These are phyloP conservation scores for Conus canariensis DNA, from an alignment of 2,888 invertebrate genomes.

Conservation along the genomic window DNA sequence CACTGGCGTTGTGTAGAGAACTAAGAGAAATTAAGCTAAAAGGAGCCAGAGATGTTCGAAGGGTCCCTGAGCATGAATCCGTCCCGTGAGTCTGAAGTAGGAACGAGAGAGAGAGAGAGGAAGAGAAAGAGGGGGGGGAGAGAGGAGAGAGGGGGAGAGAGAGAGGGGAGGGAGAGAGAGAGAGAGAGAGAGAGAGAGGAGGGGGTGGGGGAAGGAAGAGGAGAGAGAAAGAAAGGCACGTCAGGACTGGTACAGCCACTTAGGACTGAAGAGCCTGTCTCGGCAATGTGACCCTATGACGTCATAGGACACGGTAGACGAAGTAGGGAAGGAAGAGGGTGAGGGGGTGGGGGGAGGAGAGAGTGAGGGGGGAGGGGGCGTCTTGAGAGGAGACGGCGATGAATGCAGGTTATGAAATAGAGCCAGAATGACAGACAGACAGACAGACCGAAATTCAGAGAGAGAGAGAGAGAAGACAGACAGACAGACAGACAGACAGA, in stretches of 20 bases:
- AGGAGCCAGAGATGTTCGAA: no score
- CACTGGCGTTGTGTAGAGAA: no score
- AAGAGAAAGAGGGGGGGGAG: neutral
- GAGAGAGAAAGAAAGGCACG: neutral
- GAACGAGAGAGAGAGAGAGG: neutral
- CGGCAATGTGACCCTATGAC: conserved; percentile 3
- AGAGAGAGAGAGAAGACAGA: neutral
- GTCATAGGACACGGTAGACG: neutral
- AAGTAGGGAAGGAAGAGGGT: no score
- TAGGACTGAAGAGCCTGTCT: neutral
- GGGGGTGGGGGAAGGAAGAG: no score
- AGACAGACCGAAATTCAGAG: neutral
- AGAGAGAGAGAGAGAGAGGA: neutral
- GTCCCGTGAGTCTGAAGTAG: neutral
- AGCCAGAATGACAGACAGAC: neutral
- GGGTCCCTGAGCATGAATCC: no score
- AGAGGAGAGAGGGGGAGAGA: neutral
- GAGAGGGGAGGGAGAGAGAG: neutral
- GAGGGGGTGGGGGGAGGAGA: neutral
- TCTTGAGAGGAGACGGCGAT: neutral
- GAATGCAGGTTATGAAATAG: no score
- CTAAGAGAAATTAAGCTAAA: no score
- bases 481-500: neutral
- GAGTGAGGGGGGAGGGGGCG: neutral
- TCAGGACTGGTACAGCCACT: neutral